phyloP scores from a whole-genome alignment of 1,140 invertebrate genomes.

The Aphaenogaster ashmeadi region DNA sequence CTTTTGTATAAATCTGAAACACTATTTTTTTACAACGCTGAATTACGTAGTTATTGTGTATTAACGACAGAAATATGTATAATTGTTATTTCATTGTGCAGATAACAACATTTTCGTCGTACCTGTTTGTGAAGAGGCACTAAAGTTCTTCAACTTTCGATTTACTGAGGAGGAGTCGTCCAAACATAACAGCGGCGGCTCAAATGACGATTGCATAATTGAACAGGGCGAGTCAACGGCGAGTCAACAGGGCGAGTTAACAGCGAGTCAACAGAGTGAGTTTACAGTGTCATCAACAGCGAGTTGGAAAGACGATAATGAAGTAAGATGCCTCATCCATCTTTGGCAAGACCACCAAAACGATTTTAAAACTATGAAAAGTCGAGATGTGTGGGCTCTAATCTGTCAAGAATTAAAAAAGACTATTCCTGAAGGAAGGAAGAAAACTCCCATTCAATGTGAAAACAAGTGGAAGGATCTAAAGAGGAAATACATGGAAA shows the following conservation, averaged over 20 bases:
- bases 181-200: neutral
- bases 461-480: conserved; percentile 16
- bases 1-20: no score
- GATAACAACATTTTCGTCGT: neutral
- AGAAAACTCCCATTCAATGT: neutral
- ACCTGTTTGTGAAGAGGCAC: neutral
- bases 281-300: neutral
- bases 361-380: neutral
- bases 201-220: neutral
- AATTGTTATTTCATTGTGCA: neutral
- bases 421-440: neutral
- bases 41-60: no score
- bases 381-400: neutral
- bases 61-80: neutral
- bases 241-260: no score
- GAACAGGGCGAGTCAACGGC: no score
- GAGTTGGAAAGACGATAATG: neutral
- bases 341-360: neutral
- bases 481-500: neutral
- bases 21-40: no score
- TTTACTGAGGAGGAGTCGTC: neutral
- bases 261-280: no score
- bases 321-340: conserved; percentile 5
- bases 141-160: neutral
- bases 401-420: neutral